phyloP scores from a whole-genome alignment of 2,797 vertebrate genomes.

The Manis crassicaudata region DNA sequence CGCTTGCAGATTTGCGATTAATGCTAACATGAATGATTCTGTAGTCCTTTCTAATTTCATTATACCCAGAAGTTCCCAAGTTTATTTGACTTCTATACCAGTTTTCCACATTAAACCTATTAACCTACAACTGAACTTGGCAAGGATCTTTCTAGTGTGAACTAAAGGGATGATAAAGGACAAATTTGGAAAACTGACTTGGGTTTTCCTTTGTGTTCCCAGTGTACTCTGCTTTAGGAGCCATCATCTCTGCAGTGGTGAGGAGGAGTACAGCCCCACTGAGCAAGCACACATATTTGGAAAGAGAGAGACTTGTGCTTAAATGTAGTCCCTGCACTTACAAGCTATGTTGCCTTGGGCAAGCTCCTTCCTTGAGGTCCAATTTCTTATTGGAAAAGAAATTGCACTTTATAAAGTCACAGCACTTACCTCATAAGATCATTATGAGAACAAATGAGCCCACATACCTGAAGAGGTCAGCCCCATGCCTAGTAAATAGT shows the following conservation, averaged over 20 bases:
- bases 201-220: neutral
- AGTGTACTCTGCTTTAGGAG: neutral
- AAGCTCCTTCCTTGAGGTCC: neutral
- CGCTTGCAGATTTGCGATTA: conserved; percentile 21
- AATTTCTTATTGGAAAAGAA: neutral
- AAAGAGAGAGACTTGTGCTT: neutral
- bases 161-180: neutral
- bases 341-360: neutral
- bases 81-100: neutral
- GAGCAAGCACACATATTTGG: neutral
- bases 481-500: neutral
- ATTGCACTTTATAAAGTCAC: neutral
- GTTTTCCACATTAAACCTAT: conserved; percentile 17
- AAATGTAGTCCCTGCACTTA: neutral
- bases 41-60: neutral
- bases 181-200: neutral
- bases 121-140: neutral
- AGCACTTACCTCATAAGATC: neutral
- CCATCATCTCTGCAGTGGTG: too few species aligned
- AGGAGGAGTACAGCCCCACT: neutral
- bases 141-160: neutral
- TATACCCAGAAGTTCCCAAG: neutral
- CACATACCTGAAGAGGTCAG: neutral
- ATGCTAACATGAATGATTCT: neutral
- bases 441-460: neutral